These are phyloP conservation scores for Sula dactylatra DNA, from an alignment of 2,113 vertebrate species.

Conservation along the genomic window DNA sequence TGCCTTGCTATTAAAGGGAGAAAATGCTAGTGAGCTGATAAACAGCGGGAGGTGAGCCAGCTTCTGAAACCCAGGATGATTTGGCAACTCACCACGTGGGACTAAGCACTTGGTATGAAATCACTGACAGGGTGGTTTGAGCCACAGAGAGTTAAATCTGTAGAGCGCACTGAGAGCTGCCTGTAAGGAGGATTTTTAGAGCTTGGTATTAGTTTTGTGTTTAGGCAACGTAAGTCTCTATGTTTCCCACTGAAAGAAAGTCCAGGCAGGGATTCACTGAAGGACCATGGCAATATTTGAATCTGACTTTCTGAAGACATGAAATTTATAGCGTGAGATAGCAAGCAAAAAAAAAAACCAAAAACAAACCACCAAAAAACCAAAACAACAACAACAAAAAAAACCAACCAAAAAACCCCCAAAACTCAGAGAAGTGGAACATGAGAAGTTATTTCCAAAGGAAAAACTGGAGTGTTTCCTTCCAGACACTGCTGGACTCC, in stretches of 20 bases:
- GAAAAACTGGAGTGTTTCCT: neutral
- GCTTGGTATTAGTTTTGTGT: neutral
- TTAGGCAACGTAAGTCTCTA: neutral
- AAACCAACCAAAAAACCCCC: too few species aligned
- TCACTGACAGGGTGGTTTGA: neutral
- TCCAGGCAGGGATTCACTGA: neutral
- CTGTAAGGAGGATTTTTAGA: neutral
- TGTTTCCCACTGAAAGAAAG: neutral
- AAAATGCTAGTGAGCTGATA: neutral
- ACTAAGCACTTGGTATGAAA: neutral
- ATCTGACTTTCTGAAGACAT: neutral
- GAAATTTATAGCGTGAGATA: neutral
- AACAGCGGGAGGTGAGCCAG: neutral
- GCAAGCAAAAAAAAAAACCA: neutral
- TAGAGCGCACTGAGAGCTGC: neutral
- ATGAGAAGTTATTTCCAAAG: slow-evolving; percentile 7
- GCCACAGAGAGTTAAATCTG: neutral
- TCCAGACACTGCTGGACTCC: neutral
- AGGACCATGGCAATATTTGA: neutral
- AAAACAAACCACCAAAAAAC: neutral
- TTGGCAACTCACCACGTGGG: neutral
- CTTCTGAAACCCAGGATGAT: neutral
- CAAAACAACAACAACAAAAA: too few species aligned
- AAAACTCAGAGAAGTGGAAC: neutral
- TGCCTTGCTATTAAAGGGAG: slow-evolving; percentile 8